phyloP scores from a whole-genome alignment of 2,888 invertebrate genomes.

The Leistus spinibarbis region DNA sequence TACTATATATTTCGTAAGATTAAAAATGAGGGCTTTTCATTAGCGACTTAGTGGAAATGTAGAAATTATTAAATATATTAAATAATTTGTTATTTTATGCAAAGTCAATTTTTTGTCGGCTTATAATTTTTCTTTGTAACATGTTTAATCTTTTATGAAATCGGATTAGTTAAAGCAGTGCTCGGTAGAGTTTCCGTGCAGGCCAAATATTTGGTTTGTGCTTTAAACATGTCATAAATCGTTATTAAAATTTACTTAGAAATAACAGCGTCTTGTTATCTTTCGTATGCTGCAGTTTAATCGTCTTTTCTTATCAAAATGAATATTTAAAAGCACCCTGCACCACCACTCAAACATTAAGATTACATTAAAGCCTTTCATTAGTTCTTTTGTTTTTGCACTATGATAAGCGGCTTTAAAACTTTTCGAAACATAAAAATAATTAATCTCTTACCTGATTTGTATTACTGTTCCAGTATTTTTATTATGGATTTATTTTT shows the following conservation, averaged over 20 bases:
- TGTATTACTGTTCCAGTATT: no score
- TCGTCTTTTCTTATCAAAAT: conserved; percentile 32
- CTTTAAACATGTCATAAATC: conserved; percentile 35
- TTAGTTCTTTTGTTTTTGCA: neutral
- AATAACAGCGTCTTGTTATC: conserved; percentile 28
- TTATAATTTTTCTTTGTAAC: neutral
- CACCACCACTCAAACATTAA: conserved; percentile 1
- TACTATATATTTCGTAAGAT: no score
- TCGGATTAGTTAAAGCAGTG: conserved; percentile 18
- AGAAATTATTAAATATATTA: neutral
- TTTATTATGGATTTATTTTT: no score
- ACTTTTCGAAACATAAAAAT: no score
- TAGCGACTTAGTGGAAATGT: no score
- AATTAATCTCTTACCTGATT: no score
- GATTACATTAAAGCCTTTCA: conserved; percentile 13
- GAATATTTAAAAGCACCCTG: conserved; percentile 23
- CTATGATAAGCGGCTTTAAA: no score
- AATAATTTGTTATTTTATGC: neutral
- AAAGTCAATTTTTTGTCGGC: neutral
- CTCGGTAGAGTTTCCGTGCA: conserved; percentile 15
- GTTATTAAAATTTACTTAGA: conserved; percentile 39
- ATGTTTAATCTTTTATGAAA: conserved; percentile 36
- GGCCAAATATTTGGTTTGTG: conserved; percentile 33
- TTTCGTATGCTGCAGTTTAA: conserved; percentile 19
- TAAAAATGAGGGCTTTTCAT: no score